Base-by-base conservation (phyloP, 2,888 invertebrate genomes). In the Drosophila pseudotalamancana region DNA sequence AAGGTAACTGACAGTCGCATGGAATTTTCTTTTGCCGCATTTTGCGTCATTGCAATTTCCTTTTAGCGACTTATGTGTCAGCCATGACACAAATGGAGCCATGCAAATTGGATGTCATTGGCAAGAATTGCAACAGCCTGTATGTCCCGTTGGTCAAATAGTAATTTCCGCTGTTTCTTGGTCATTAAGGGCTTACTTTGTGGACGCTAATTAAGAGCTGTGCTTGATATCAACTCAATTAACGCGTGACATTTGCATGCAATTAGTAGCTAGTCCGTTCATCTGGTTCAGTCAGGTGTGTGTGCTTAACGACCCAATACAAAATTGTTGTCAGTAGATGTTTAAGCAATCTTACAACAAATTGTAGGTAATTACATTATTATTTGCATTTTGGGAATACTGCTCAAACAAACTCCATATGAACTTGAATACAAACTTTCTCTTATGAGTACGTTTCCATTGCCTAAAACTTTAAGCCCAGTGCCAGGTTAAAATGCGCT, bases 321-420 rank as follows among this genome's bases (percentile, higher is more conserved):
- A 65, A 72, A 68, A 40, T 70, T 43, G 21, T 57, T 46, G 21
- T 23, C 23, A 53, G 49, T 42, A 19, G 25, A 40, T 66, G 48
- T 42, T 61, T 60, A 66, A 43, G 50, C n/a, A 61, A 72, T 49
- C 53, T 61, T 37, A 42, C 6, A 39, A 35, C 46, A 71, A 74
- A 73, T 74, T 62, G 63, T 48, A 57, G 54, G 75, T 71, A 81
- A 66, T 82, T 82, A 72, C 73, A 77, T 68, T 74, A 79, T 74
- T 70, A 81, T 81, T 81, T 83, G 77, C 72, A 83, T 80, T 81
- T 51, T 23, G 72, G 77, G 77, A 83, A 70, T 80, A 66, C 43
- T 39, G n/a, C 32, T 14, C 27, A 19, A 43, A 18, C n/a, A 46
- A 39, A 42, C 56, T 54, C 48, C 43, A 55, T 48, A 56, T 57